phyloP scores from a whole-genome alignment of 2,797 vertebrate genomes.

The Dendrocincla tyrannina region DNA sequence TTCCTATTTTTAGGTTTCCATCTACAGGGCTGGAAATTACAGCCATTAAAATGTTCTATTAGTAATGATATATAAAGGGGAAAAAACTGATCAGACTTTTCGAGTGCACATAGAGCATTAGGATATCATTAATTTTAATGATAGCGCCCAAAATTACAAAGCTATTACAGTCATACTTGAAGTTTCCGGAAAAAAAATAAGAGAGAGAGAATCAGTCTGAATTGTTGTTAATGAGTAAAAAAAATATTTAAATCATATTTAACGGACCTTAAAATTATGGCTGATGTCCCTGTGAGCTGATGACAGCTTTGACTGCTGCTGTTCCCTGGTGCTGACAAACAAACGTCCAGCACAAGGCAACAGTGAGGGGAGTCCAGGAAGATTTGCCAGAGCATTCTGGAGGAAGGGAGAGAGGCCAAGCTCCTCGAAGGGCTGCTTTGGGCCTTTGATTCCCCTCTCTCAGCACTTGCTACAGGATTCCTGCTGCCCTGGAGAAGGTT shows the following conservation, averaged over 20 bases:
- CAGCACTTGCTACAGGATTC: neutral
- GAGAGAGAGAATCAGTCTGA: slow-evolving; percentile 34
- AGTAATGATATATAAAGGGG: slow-evolving; percentile 76
- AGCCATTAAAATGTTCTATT: slow-evolving; percentile 78
- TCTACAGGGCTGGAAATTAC: slow-evolving; percentile 73
- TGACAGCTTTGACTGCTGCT: neutral
- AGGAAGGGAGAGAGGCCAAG: fast-evolving
- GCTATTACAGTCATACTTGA: slow-evolving; percentile 71
- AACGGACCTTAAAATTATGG: slow-evolving; percentile 52
- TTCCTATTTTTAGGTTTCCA: slow-evolving; percentile 72
- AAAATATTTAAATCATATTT: slow-evolving; percentile 66
- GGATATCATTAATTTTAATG: slow-evolving; percentile 77
- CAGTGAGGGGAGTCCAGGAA: neutral
- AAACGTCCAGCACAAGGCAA: fast-evolving
- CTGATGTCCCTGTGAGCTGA: neutral
- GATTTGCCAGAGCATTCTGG: neutral
- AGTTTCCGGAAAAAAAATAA: neutral
- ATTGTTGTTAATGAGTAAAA: slow-evolving; percentile 65
- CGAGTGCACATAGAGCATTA: slow-evolving; percentile 66
- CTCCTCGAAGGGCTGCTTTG: neutral
- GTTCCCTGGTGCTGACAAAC: neutral
- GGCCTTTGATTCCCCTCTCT: fast-evolving
- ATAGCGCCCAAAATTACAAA: slow-evolving; percentile 71
- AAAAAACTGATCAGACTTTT: slow-evolving; percentile 63
- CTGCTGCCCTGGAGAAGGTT: neutral